Evolutionary conservation across 2,888 invertebrate genomes (phyloP).

Genomic region (Hypomecis atomaria): DNA sequence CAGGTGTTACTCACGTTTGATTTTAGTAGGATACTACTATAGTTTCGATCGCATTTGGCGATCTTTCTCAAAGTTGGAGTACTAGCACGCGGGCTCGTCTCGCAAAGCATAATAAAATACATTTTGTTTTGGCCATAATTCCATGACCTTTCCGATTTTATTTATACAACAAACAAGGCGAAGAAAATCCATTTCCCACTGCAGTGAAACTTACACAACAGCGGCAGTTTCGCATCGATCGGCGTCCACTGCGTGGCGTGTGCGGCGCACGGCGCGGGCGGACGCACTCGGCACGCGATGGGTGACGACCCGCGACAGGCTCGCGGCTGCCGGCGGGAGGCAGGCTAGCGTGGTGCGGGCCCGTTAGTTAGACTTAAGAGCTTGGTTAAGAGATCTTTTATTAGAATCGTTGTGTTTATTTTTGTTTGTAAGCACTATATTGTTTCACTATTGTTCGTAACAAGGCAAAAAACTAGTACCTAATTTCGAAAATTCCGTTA

Average conservation of each 20-base stretch:
- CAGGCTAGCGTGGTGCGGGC: constrained; percentile 26
- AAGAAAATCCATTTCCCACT: constrained; percentile 19
- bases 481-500: too few relatives aligned
- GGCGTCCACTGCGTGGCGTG: constrained; percentile 33
- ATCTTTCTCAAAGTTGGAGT: too few relatives aligned
- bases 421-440: neutral
- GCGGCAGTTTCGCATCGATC: constrained; percentile 29
- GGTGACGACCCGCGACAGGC: constrained; percentile 25
- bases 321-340: constrained; percentile 17
- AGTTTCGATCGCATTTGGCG: too few relatives aligned
- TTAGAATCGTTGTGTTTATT: neutral
- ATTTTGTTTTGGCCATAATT: too few relatives aligned
- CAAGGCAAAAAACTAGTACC: neutral
- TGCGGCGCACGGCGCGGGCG: constrained; percentile 3
- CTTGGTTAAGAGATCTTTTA: constrained; percentile 9
- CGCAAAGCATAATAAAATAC: too few relatives aligned
- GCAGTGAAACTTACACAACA: constrained; percentile 28
- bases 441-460: neutral
- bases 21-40: too few relatives aligned
- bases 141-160: neutral
- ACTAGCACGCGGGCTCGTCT: too few relatives aligned
- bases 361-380: constrained; percentile 7
- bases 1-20: too few relatives aligned
- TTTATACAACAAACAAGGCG: neutral
- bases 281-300: constrained; percentile 33